These are phyloP conservation scores for Clostera curtula DNA, from an alignment of 2,888 invertebrate species.

Conservation along the genomic window DNA sequence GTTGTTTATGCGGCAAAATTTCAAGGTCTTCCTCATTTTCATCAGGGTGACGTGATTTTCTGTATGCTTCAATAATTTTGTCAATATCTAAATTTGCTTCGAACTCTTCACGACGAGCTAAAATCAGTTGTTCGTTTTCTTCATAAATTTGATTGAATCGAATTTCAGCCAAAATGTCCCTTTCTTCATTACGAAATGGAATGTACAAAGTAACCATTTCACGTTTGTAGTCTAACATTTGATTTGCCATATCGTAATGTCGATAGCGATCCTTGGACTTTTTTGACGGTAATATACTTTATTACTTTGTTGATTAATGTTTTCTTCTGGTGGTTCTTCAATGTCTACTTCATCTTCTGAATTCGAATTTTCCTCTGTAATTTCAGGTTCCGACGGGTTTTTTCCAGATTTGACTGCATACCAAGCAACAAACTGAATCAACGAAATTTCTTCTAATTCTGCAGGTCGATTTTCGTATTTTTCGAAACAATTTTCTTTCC, in stretches of 20 bases:
- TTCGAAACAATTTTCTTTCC: constrained; percentile 34
- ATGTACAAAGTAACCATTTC: constrained; percentile 29
- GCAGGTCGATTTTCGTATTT: constrained; percentile 32
- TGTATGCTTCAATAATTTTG: constrained; percentile 7
- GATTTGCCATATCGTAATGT: constrained; percentile 25
- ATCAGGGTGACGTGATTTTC: constrained; percentile 8
- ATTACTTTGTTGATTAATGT: constrained; percentile 11
- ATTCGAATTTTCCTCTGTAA: constrained; percentile 10
- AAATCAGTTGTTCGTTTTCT: constrained; percentile 24
- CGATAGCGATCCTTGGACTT: constrained; percentile 19
- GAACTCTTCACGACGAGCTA: constrained; percentile 9
- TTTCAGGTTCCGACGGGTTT: constrained; percentile 7
- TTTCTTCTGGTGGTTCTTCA: constrained; percentile 19
- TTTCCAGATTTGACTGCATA: constrained; percentile 15
- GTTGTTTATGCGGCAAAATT: constrained; percentile 5
- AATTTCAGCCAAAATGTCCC: constrained; percentile 26
- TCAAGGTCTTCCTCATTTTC: constrained; percentile 8
- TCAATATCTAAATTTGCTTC: constrained; percentile 6
- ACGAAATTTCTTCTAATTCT: constrained; percentile 21
- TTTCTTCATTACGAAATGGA: constrained; percentile 29
- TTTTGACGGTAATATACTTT: constrained; percentile 6
- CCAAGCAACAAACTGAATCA: constrained; percentile 34
- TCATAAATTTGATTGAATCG: constrained; percentile 24
- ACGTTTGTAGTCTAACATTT: constrained; percentile 25
- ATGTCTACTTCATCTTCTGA: constrained; percentile 10